Percentiles rank a stretch among this genome's conserved stretches.
Evolutionary conservation across 2,797 vertebrate genomes (phyloP).

Genomic region (Pseudopleuronectes americanus): DNA sequence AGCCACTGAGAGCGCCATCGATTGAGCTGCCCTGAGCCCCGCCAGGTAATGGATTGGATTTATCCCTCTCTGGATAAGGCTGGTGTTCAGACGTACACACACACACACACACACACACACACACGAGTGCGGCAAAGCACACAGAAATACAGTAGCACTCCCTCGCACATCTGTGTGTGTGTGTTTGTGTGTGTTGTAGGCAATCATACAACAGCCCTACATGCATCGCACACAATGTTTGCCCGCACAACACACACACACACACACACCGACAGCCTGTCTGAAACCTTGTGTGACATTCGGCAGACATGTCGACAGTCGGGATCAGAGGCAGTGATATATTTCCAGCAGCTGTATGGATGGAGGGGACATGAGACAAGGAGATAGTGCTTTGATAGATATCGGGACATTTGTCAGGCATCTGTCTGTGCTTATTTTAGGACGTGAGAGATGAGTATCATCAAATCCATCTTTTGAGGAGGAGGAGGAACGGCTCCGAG

Average conservation of each 20-base stretch:
- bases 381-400: conserved; percentile 74
- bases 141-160: conserved; percentile 26
- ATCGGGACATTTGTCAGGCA: conserved; percentile 78
- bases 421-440: conserved; percentile 78
- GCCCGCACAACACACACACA: conserved; percentile 25
- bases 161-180: conserved; percentile 22
- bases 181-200: neutral
- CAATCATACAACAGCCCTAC: conserved; percentile 5
- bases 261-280: conserved; percentile 37
- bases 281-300: conserved; percentile 65
- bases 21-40: conserved; percentile 75
- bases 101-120: conserved; percentile 19
- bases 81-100: conserved; percentile 42
- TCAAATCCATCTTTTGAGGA: conserved; percentile 74
- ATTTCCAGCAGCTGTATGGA: conserved; percentile 68
- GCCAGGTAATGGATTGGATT: conserved; percentile 81
- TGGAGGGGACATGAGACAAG: conserved; percentile 63
- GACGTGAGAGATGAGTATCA: conserved; percentile 75
- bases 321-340: conserved; percentile 74
- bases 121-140: conserved; percentile 8
- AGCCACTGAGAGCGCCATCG: conserved; percentile 78
- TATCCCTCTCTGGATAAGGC: conserved; percentile 75
- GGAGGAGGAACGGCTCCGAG: conserved; percentile 51
- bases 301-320: conserved; percentile 68
- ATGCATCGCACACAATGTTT: conserved; percentile 4